These are phyloP conservation scores for Hydropsyche betteni DNA, from an alignment of 2,888 invertebrate species.

Conservation along the genomic window DNA sequence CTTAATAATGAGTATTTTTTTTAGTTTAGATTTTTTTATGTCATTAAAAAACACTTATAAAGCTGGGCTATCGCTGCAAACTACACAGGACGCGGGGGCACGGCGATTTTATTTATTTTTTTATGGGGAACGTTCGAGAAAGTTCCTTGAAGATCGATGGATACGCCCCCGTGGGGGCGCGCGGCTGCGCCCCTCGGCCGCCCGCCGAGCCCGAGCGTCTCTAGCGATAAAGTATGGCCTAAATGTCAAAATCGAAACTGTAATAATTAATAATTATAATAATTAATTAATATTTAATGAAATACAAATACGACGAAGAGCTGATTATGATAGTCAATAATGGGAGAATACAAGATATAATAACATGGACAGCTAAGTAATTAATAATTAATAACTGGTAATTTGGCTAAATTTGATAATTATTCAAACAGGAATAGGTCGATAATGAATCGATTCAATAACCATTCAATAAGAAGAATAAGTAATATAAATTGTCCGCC, in stretches of 20 bases:
- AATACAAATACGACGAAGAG: conserved; percentile 51
- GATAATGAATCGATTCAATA: conserved; percentile 42
- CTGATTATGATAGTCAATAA: conserved; percentile 51
- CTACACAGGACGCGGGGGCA: conserved; percentile 40
- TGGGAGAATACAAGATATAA: conserved; percentile 51
- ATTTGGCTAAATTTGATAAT: conserved; percentile 52
- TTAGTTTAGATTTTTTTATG: conserved; percentile 22
- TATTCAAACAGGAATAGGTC: conserved; percentile 49
- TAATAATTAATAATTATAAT: conserved; percentile 35
- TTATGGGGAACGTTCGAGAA: not conserved
- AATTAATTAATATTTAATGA: conserved; percentile 40
- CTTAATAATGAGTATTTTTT: conserved; percentile 34
- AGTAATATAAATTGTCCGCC: conserved; percentile 42
- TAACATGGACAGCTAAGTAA: conserved; percentile 52
- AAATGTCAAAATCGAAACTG: conserved; percentile 48
- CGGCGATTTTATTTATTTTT: not conserved
- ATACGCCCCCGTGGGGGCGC: conserved; percentile 11
- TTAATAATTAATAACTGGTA: conserved; percentile 47
- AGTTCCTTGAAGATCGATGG: not conserved
- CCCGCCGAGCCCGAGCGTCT: conserved; percentile 34
- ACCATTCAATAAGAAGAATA: conserved; percentile 48
- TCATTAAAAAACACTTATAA: conserved; percentile 48
- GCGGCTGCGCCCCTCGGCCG: not conserved
- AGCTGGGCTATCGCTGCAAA: conserved; percentile 50
- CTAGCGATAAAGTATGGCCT: conserved; percentile 46